Evolutionary conservation across 64 coral and sea anemone genomes (phyloP), one percentile per base, ranked within the genome.

Genomic region (Anthopleura sola): DNA sequence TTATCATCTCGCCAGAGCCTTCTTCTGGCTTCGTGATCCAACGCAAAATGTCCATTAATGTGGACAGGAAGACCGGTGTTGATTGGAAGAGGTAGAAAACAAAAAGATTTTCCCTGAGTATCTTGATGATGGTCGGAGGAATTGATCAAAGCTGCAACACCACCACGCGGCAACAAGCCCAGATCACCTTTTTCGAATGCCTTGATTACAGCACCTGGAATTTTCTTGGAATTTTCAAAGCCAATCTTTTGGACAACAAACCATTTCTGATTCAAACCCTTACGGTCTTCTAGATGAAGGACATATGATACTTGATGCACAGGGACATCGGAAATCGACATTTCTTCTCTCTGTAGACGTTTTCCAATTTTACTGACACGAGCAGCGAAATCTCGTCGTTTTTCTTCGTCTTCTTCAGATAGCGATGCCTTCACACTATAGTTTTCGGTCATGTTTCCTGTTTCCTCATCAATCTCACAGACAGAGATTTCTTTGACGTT

Each of bases 31-130:
- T 94, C 92, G 39, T 98, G 93, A 23, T 95, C 89, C 20, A 98
- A 14, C 49, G 95, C 95, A 87, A 98, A 98, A 79, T 98, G 95
- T 3, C 95, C 95, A 87, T 98, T 98, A 19, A 98, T 85, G 39
- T 90, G 90, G 39, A 92, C 87, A 39, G 95, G 95, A 37, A 98
- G 86, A 6, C 68, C 50, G 16, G 95, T 94, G 46, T 75, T 28
- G 38, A 83, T 20, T 36, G 95, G 92, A 20, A 98, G 87, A 2
- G 95, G 95, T 74, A 98, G 95, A 28, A 98, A 94, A n/a, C 95
- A 98, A 68, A 92, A 98, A 26, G 78, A 85, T 82, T 86, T 93
- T n/a, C 66, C 85, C n/a, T 58, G 36, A 37, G 55, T 28, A 10
- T 33, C 33, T n/a, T 14, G 12, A 11, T 20, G 60, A 66, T 3